Percentiles rank a stretch among this genome's conserved stretches.
Conservation (phyloP, 2,888 invertebrate species). For the Furcula furcula region DNA sequence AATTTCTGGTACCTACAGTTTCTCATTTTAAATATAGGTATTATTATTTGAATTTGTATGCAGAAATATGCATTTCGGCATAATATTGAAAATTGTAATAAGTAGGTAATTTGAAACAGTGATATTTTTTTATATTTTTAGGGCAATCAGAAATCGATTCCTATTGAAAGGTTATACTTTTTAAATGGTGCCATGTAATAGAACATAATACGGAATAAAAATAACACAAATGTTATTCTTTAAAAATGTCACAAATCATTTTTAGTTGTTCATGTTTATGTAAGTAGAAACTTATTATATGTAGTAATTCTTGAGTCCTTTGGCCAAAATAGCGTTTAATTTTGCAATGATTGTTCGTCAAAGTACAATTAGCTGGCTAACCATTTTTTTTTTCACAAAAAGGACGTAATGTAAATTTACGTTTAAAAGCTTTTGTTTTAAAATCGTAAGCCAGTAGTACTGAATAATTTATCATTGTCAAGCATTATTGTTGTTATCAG, state of each 20-base stretch:
- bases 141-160: not conserved
- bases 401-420: not conserved
- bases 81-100: not conserved
- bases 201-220: constrained; percentile 2
- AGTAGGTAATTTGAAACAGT: not conserved
- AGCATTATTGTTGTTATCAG: constrained; percentile 53
- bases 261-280: too few species aligned
- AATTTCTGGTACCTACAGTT: constrained; percentile 11
- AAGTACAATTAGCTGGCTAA: constrained; percentile 13
- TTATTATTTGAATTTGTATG: not conserved
- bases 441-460: constrained; percentile 21
- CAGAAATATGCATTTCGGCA: not conserved
- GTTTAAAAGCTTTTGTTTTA: not conserved
- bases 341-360: constrained; percentile 45
- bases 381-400: not conserved
- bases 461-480: constrained; percentile 31
- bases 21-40: constrained; percentile 3
- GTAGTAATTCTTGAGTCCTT: too few species aligned
- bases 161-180: not conserved
- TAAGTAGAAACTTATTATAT: too few species aligned
- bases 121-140: not conserved
- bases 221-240: constrained; percentile 2
- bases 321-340: constrained; percentile 21
- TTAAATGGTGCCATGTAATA: constrained; percentile 16
- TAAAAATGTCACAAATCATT: constrained; percentile 6